Conservation (phyloP, 2,113 vertebrate genomes). For the Apeltes quadracus region DNA sequence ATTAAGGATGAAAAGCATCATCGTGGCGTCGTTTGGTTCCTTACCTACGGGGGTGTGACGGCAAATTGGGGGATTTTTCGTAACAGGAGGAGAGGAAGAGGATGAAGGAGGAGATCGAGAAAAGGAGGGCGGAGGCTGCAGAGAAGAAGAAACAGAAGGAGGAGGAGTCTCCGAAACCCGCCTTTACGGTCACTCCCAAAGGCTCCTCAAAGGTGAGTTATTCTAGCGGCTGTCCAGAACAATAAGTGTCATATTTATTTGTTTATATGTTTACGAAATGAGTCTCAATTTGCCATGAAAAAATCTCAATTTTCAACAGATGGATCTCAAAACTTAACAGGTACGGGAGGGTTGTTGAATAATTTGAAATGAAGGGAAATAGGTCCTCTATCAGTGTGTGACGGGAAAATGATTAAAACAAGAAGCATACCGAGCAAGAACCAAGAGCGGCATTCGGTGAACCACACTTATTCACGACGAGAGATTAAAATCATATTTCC, state of each 20-base stretch:
- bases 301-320: not conserved
- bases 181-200: slow-evolving; percentile 90
- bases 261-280: no score
- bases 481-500: not conserved
- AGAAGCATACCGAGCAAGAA: not conserved
- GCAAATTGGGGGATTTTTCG: not conserved
- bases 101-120: slow-evolving; percentile 96
- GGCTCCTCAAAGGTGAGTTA: slow-evolving; percentile 90
- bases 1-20: not conserved
- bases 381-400: not conserved
- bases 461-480: not conserved
- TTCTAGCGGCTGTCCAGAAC: not conserved
- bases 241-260: not conserved
- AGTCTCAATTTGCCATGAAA: not conserved
- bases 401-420: not conserved
- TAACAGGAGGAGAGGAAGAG: slow-evolving; percentile 92
- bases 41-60: not conserved
- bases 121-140: slow-evolving; percentile 93
- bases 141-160: slow-evolving; percentile 93
- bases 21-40: not conserved
- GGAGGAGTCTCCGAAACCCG: slow-evolving; percentile 84
- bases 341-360: no score
- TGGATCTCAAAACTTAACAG: no score
- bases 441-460: not conserved
- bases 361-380: not conserved